A percentile compares a stretch with the other conserved stretches of the same genome.
These are phyloP conservation scores for Paratrypauchen microcephalus DNA, from an alignment of 2,797 vertebrate species.

Conservation along the genomic window DNA sequence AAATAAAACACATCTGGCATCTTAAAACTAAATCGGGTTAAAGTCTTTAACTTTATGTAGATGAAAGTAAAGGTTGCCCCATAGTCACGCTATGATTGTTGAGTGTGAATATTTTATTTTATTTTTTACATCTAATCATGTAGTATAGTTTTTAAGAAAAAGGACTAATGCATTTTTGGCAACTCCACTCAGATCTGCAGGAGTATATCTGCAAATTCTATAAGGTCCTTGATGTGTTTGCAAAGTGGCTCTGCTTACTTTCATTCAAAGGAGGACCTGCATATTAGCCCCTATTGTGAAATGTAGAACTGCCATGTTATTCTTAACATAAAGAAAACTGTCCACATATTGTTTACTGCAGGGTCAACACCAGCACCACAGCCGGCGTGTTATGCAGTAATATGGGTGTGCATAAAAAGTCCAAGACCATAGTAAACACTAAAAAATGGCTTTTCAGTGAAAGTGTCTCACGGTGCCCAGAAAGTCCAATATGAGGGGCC, in stretches of 20 bases:
- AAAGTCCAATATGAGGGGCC: constrained; percentile 53
- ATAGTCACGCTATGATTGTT: constrained; percentile 64
- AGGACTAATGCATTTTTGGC: neutral
- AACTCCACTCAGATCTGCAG: neutral
- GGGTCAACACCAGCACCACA: constrained; percentile 47
- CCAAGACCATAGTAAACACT: constrained; percentile 70
- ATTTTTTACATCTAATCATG: too few species aligned
- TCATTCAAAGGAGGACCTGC: constrained; percentile 59
- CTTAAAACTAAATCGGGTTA: constrained; percentile 65
- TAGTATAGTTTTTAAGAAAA: neutral
- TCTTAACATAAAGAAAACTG: constrained; percentile 63
- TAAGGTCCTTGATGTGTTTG: constrained; percentile 60
- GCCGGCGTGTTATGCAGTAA: constrained; percentile 44
- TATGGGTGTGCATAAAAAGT: constrained; percentile 46
- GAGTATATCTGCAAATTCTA: constrained; percentile 65
- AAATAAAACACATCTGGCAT: constrained; percentile 76
- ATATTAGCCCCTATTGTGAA: constrained; percentile 69
- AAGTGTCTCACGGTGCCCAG: constrained; percentile 48
- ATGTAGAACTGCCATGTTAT: constrained; percentile 62
- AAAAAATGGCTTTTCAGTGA: constrained; percentile 51
- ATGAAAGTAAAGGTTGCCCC: constrained; percentile 67
- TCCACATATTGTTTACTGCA: constrained; percentile 58
- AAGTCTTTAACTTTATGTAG: constrained; percentile 74
- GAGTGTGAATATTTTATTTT: neutral
- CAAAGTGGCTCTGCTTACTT: constrained; percentile 49